A percentile compares a stretch with the other conserved stretches of the same genome.
phyloP scores from a whole-genome alignment of 2,888 invertebrate genomes.

The Eudasyphora cyanicolor region DNA sequence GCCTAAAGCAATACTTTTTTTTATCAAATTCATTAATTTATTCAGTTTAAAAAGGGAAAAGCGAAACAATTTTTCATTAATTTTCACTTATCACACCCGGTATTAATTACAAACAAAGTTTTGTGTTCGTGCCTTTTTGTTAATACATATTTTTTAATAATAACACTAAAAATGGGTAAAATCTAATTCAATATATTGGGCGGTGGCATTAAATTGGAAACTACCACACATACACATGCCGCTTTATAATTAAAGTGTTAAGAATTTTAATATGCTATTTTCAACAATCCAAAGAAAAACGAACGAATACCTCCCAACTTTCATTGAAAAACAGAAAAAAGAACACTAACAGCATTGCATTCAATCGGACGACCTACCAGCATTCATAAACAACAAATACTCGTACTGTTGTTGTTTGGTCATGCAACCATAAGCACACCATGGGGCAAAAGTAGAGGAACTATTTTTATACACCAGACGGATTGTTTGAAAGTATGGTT shows the following conservation, averaged over 20 bases:
- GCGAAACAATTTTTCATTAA: background rate
- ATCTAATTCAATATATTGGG: slow-evolving; percentile 1
- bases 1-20: too few relatives aligned
- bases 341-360: background rate
- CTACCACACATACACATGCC: slow-evolving; percentile 21
- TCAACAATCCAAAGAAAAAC: slow-evolving; percentile 14
- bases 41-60: slow-evolving; percentile 2
- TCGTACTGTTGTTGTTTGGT: background rate
- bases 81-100: background rate
- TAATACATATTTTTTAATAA: slow-evolving; percentile 3
- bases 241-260: slow-evolving; percentile 52
- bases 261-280: slow-evolving; percentile 25
- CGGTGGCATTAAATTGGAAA: background rate
- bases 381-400: slow-evolving; percentile 48
- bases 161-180: slow-evolving; percentile 20
- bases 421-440: background rate
- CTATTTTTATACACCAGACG: too few relatives aligned
- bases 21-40: too few relatives aligned
- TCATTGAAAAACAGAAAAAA: slow-evolving; percentile 20
- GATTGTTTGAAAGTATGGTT: too few relatives aligned
- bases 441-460: too few relatives aligned
- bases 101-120: slow-evolving; percentile 19
- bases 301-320: slow-evolving; percentile 41
- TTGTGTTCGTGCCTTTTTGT: slow-evolving; percentile 34
- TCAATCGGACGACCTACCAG: slow-evolving; percentile 3